Evolutionary conservation across 2,888 invertebrate genomes (phyloP), one percentile per base, ranked within the genome.

Genomic region (Pyrgus malvae): DNA sequence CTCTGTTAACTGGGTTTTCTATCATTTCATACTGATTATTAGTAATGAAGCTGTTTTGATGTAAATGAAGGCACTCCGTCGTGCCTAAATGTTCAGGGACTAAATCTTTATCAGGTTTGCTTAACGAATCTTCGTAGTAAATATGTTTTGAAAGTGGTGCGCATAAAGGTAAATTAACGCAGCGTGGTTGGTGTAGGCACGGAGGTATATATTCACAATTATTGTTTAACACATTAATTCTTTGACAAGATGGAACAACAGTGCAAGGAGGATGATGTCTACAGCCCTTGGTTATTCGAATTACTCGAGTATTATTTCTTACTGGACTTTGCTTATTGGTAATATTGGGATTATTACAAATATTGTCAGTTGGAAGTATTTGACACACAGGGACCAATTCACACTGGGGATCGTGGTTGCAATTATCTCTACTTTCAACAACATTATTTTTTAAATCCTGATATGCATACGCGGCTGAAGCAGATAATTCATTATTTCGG

Each of bases 161-260:
- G 63, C 88, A 86, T 50, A 88, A 59, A 38, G 89, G 88, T 53
- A 85, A 67, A 70, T 89, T 89, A 6, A 88, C 70, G 63, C 88
- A 89, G 46, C 84, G 81, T 33, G 88, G 88, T 4, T 74, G 78
- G 64, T 88, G 88, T 57, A 81, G 66, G 50, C 88, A 87, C 1
- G 86, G 86, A 0, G 85, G 81, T 40, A 88, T 76, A 61, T 63
- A 82, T 65, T 86, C 82, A 59, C 83, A 84, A 53, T 86, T 82
- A 60, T 83, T 87, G 59, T 80, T 79, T 9, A 87, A 60, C 12
- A 87, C 81, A 55, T 74, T 80, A 14, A 72, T 65, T 61, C 78
- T 80, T 68, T 88, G 88, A 66, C 88, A 89, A 1, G 83, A 84
- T 8, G 88, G 88, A n/a, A 80, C 87, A 1, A 85, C 85, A 3